A percentile compares a stretch with the other conserved stretches of the same genome.
Evolutionary conservation across 2,888 invertebrate genomes (phyloP).

Genomic region (Drosophila prostipennis): DNA sequence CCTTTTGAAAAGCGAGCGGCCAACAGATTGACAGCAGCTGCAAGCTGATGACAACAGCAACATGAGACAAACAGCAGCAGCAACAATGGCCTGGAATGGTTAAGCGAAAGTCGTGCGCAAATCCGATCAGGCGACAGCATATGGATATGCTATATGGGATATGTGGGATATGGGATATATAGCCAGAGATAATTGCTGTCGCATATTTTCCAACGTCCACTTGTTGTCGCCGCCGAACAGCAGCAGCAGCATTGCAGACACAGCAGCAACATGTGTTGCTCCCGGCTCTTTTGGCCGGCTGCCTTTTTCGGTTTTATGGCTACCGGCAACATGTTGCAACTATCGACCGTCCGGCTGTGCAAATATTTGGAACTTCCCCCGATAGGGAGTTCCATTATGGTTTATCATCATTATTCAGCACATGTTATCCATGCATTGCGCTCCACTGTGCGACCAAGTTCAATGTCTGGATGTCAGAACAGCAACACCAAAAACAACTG

Average conservation of each 20-base stretch:
- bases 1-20: conserved; percentile 59
- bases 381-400: conserved; percentile 42
- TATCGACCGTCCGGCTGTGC: conserved; percentile 25
- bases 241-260: conserved; percentile 17
- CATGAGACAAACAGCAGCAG: conserved; percentile 15
- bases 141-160: conserved; percentile 49
- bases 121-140: conserved; percentile 63
- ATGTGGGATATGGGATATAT: conserved; percentile 29
- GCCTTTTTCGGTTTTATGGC: conserved; percentile 38
- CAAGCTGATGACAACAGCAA: conserved; percentile 51
- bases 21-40: conserved; percentile 80
- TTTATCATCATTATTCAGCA: conserved; percentile 10
- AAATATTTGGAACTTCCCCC: conserved; percentile 57
- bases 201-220: conserved; percentile 73
- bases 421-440: conserved; percentile 38
- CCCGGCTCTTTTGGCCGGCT: conserved; percentile 23
- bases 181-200: conserved; percentile 72
- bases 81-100: conserved; percentile 51
- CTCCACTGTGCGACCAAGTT: conserved; percentile 70
- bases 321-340: conserved; percentile 63
- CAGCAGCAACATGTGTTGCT: conserved; percentile 65
- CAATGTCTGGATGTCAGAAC: conserved; percentile 66
- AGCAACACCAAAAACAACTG: conserved; percentile 16
- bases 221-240: conserved; percentile 57
- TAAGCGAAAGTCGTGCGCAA: conserved; percentile 70